A percentile compares a stretch with the other conserved stretches of the same genome.
phyloP scores from a whole-genome alignment of 2,888 invertebrate species.

The Drosophila gaucha region DNA sequence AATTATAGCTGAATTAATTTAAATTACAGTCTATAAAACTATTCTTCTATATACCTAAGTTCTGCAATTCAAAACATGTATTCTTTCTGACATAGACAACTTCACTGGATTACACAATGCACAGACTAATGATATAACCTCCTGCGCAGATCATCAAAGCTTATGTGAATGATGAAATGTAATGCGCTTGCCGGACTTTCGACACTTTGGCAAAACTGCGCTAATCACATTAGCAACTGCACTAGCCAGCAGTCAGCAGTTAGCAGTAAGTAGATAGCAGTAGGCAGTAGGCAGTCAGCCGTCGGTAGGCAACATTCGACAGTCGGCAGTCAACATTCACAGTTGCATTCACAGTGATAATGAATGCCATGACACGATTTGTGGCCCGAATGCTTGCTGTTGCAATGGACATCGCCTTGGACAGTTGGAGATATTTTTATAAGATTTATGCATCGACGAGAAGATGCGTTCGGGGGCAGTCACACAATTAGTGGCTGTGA shows the following conservation, averaged over 20 bases:
- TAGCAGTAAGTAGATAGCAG: neutral
- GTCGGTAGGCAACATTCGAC: conserved; percentile 3
- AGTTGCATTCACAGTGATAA: conserved; percentile 42
- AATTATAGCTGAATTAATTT: no score
- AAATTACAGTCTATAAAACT: neutral
- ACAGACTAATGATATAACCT: neutral
- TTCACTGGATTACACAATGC: neutral
- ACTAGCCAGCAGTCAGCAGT: neutral
- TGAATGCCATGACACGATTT: conserved; percentile 54
- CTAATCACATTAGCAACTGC: conserved; percentile 57
- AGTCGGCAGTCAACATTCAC: conserved; percentile 11
- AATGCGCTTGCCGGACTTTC: conserved; percentile 32
- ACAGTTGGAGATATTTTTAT: conserved; percentile 1
- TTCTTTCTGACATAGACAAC: neutral
- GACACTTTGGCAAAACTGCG: conserved; percentile 44
- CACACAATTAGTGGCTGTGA: conserved; percentile 55
- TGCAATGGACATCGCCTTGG: conserved; percentile 18
- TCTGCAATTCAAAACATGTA: no score
- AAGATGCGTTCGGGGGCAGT: conserved; percentile 24
- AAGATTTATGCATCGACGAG: conserved; percentile 24
- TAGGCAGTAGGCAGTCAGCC: conserved; percentile 1
- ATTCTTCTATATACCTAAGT: neutral
- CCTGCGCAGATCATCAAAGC: conserved; percentile 5
- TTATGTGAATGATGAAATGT: conserved; percentile 22
- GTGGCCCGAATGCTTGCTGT: conserved; percentile 16